Evolutionary conservation across 92 coral and sea anemone species (phyloP), one percentile per base, ranked within the genome.

Genomic region (Ricordea florida): DNA sequence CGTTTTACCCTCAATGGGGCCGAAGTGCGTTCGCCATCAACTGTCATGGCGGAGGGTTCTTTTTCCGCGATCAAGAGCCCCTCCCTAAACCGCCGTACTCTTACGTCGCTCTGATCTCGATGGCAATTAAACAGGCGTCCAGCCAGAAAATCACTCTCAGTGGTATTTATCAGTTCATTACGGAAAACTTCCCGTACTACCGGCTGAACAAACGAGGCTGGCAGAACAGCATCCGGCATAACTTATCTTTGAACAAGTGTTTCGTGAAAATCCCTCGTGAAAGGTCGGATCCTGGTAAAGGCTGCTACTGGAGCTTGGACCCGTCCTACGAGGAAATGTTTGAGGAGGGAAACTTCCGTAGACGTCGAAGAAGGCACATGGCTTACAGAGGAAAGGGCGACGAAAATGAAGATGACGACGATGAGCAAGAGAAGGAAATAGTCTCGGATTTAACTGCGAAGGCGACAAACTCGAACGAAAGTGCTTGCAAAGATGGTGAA

Each of bases 151-250:
- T 96, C 21, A 96, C 99, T 0, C 80, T 96, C 49, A 93, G 87
- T 49, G 99, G 97, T 14, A 96, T 96, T 63, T 96, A 96, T 76
- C 97, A 96, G 73, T 96, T 96, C 57, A 96, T 96, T 68, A 96
- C 92, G 61, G 89, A 94, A 16, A 89, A 86, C 62, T 96, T 96
- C 66, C 97, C 99, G 23, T 96, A 92, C 86, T 96, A 96, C 45
- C 97, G 96, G 17, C 77, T 90, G 74, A 96, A 96, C 76, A 92
- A 85, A 53, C 93, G 99, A 27, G 99, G 99, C 26, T 96, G 99
- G 99, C 99, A 96, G 86, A 96, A 96, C 66, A 96, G 99, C 41
- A 96, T 96, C 65, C 85, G 99, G 14, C 99, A 96, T 32, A 96
- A 96, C 67, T 78, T 96, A 75, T 96, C 99, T 7, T 71, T 96